Base-by-base conservation (phyloP, 2,888 invertebrate genomes). In the Cataglyphis altisquamis region DNA sequence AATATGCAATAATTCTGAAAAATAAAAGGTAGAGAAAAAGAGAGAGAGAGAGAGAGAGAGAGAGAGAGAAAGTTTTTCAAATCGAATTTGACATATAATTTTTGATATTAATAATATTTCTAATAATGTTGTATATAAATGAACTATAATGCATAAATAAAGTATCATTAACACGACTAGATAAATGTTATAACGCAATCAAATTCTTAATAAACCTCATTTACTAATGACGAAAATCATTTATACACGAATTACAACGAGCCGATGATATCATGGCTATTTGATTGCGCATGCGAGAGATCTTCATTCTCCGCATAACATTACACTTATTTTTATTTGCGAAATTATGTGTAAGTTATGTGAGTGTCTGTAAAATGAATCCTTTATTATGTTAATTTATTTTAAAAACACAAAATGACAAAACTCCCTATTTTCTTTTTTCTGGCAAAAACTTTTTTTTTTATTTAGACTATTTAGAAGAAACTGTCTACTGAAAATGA, bases 171-270 rank as follows among this genome's bases (percentile, higher is more conserved):
- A 68, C 1, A 18, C 21, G 39, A 9, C n/a, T 29, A 48, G 68
- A 41, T 68, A 55, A 67, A 68, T 4, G 9, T 3, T 41, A 36
- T 36, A 57, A 1, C 0, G n/a, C 25, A n/a, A 55, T 3, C 12
- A 41, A 68, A 77, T 67, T 77, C 57, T 68, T 15, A 10, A 68
- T 10, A 68, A 68, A 41, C 68, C 68, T 57, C 39, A 55, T 12
- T 77, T 41, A 41, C 41, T 68, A 57, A 77, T 55, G 39, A 77
- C 4, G 29, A 55, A 55, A 36, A n/a, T 18, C 18, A 64, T 75
- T 55, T 77, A 66, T 55, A 12, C 66, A 25, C 66, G 39, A 52
- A 77, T 39, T 55, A n/a, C 29, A 55, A 18, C 9, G 36, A 77
- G 18, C 39, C 39, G n/a, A 6, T 63, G 63, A 74, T 74, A 74